Conservation (phyloP, 2,113 vertebrate genomes). For the Pelodiscus sinensis region DNA sequence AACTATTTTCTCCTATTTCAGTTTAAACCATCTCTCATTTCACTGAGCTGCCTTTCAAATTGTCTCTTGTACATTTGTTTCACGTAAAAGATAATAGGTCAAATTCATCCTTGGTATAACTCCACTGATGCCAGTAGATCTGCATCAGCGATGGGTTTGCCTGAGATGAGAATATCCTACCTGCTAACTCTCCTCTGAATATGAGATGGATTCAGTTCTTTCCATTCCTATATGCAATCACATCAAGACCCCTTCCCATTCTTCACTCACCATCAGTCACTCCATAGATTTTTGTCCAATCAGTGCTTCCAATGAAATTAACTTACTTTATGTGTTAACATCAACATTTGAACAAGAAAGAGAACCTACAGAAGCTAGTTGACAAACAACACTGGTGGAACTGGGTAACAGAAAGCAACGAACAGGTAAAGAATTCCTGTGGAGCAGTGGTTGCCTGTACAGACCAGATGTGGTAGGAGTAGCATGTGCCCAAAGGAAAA, state of each 20-base stretch:
- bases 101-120: not conserved
- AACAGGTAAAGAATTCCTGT: not conserved
- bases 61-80: not conserved
- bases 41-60: not conserved
- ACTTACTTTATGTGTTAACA: not conserved
- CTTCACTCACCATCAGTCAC: not conserved
- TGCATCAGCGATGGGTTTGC: not conserved
- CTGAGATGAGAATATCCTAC: not conserved
- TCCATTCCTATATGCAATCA: not conserved
- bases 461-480: constrained; percentile 31
- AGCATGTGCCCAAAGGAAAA: constrained; percentile 25
- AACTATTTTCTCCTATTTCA: not conserved
- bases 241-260: not conserved
- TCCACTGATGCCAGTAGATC: not conserved
- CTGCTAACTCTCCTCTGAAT: not conserved
- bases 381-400: not conserved
- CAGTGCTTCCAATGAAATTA: not conserved
- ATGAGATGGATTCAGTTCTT: not conserved
- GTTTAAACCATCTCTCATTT: not conserved
- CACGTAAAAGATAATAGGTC: not conserved
- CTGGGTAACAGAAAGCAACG: not conserved
- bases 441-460: not conserved
- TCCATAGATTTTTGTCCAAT: not conserved
- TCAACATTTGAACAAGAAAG: not conserved
- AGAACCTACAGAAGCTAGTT: not conserved